A percentile compares a stretch with the other conserved stretches of the same genome.
These are phyloP conservation scores for Carassius auratus DNA, from an alignment of 2,113 vertebrate species.

Conservation along the genomic window DNA sequence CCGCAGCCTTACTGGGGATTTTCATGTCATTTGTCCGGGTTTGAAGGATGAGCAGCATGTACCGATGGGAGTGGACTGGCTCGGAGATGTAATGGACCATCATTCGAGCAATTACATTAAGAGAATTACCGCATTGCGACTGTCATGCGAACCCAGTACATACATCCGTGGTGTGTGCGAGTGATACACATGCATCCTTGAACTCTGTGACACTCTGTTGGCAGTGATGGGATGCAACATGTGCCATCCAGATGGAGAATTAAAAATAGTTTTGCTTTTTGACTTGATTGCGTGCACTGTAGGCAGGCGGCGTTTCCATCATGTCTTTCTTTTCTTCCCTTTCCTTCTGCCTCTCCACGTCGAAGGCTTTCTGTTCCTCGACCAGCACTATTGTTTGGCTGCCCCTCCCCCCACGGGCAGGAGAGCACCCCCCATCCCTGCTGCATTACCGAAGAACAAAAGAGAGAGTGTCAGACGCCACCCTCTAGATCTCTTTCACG, in stretches of 20 bases:
- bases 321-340: constrained; percentile 63
- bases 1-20: constrained; percentile 17
- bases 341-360: constrained; percentile 60
- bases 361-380: constrained; percentile 76
- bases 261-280: constrained; percentile 47
- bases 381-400: constrained; percentile 77
- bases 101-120: constrained; percentile 52
- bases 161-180: constrained; percentile 7
- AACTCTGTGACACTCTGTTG: constrained; percentile 20
- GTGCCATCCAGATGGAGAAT: constrained; percentile 54
- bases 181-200: background rate
- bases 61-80: constrained; percentile 42
- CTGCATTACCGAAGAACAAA: constrained; percentile 81
- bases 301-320: constrained; percentile 61
- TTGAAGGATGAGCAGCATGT: constrained; percentile 47
- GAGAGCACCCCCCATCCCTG: constrained; percentile 67
- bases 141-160: constrained; percentile 24
- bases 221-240: constrained; percentile 36
- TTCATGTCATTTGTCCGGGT: constrained; percentile 24
- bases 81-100: constrained; percentile 56
- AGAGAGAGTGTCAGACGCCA: constrained; percentile 82
- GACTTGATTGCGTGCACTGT: constrained; percentile 36
- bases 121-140: constrained; percentile 58
- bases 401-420: constrained; percentile 74
- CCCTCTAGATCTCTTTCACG: constrained; percentile 83